Evolutionary conservation across 53 echinoderm and acorn worm species (phyloP), one percentile per base, ranked within the genome.

Genomic region (Stichopus horrens): DNA sequence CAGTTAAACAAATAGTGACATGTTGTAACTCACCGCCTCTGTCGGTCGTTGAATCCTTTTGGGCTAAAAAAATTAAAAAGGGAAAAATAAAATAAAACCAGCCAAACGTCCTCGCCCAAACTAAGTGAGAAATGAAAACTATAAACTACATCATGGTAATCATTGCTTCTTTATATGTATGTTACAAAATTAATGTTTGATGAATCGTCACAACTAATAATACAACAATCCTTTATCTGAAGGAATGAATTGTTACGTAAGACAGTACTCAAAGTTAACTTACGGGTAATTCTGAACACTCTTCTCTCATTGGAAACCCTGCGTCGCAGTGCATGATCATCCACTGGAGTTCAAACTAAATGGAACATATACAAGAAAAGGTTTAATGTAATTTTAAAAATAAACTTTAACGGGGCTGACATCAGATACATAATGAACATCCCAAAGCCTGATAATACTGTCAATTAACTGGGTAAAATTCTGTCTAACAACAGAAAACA

Each of bases 321-420:
- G 92, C 90, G 19, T 96, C 94, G 55, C 96, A 96, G 75, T 96
- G 96, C 9, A 96, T 90, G 20, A 96, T 94, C 94, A 96, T 94
- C 96, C 96, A 96, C 86, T 96, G 96, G 3, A 96, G 86, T 37
- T 90, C 91, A 56, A 95, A 93, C 95, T 94, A 63, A 81, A 81
- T 56, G 8, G n/a, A 21, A 56, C 16, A 14, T 9, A 21, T 14
- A 77, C 6, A 77, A 20, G 7, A 77, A 7, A 9, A 5, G n/a
- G 11, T n/a, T n/a, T n/a, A 76, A 23, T 21, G 74, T 10, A 75
- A 13, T 66, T 66, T 14, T 18, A 75, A 21, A 37, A 52, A 52
- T 75, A 9, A 74, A 23, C 21, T 16, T 75, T 37, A 37, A 37
- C 37, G 2, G 37, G 2, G 37, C 37, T 37, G 37, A 37, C 37